phyloP scores from a whole-genome alignment of 2,797 vertebrate genomes.

The Danio aesculapii region DNA sequence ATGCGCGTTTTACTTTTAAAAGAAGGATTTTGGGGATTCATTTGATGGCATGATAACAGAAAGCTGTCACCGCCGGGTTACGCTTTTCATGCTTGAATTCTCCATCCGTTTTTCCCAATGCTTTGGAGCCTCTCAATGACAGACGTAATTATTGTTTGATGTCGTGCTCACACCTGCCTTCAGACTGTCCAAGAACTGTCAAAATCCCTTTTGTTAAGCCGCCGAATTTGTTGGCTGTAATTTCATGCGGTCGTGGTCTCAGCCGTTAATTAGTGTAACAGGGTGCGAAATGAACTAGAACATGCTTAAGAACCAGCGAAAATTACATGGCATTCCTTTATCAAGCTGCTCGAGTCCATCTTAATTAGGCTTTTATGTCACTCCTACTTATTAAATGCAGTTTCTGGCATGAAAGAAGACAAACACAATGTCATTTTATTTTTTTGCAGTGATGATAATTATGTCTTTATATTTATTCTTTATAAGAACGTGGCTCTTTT shows the following conservation, averaged over 20 bases:
- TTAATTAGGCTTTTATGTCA: slow-evolving; percentile 80
- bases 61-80: slow-evolving; percentile 61
- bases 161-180: slow-evolving; percentile 61
- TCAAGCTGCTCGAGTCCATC: slow-evolving; percentile 83
- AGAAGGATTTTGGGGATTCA: slow-evolving; percentile 49
- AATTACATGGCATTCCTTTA: slow-evolving; percentile 84
- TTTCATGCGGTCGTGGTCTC: slow-evolving; percentile 86
- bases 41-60: slow-evolving; percentile 54
- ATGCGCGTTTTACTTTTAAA: slow-evolving; percentile 36
- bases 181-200: slow-evolving; percentile 83
- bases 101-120: slow-evolving; percentile 54
- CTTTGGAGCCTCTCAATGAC: slow-evolving; percentile 66
- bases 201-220: slow-evolving; percentile 78
- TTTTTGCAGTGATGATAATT: slow-evolving; percentile 53
- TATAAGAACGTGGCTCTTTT: slow-evolving; percentile 22
- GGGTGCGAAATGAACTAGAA: slow-evolving; percentile 84
- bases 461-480: slow-evolving; percentile 56
- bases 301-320: slow-evolving; percentile 83
- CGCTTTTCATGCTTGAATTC: slow-evolving; percentile 64
- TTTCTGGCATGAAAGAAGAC: slow-evolving; percentile 54
- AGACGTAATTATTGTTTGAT: slow-evolving; percentile 76
- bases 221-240: slow-evolving; percentile 83
- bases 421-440: slow-evolving; percentile 45
- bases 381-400: slow-evolving; percentile 59
- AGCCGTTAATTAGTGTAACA: slow-evolving; percentile 89